Conservation (phyloP, 2,888 invertebrate species). For the Chrysolina oricalcia region DNA sequence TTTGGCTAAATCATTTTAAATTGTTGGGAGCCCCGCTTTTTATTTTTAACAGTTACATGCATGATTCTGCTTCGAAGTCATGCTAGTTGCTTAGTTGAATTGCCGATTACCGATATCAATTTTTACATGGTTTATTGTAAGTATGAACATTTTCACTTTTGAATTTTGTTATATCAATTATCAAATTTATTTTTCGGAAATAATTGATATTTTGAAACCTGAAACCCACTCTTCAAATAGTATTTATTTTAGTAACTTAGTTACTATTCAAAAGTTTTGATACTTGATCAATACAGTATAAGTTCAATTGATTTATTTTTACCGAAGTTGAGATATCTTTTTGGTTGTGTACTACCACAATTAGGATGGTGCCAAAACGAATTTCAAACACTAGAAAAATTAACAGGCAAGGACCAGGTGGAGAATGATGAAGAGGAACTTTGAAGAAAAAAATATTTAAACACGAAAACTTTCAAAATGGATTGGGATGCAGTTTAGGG, state of each 20-base stretch:
- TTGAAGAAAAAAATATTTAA: too few species aligned
- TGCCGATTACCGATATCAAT: constrained; percentile 50
- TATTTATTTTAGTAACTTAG: background rate
- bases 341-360: too few species aligned
- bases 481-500: too few species aligned
- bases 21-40: constrained; percentile 69
- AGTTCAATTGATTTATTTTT: background rate
- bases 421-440: too few species aligned
- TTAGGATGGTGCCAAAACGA: too few species aligned
- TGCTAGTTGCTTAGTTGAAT: constrained; percentile 62
- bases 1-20: constrained; percentile 59
- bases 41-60: constrained; percentile 64
- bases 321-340: too few species aligned
- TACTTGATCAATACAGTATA: too few species aligned
- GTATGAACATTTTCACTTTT: constrained; percentile 36
- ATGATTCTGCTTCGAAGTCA: constrained; percentile 67
- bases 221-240: too few species aligned
- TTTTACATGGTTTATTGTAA: constrained; percentile 47
- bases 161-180: background rate
- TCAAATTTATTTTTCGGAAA: background rate
- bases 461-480: too few species aligned
- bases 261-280: background rate
- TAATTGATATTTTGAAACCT: too few species aligned
- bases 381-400: too few species aligned
- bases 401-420: too few species aligned